Evolutionary conservation across 35 echinoderm and acorn worm species (phyloP).

Genomic region (Diadema setosum): DNA sequence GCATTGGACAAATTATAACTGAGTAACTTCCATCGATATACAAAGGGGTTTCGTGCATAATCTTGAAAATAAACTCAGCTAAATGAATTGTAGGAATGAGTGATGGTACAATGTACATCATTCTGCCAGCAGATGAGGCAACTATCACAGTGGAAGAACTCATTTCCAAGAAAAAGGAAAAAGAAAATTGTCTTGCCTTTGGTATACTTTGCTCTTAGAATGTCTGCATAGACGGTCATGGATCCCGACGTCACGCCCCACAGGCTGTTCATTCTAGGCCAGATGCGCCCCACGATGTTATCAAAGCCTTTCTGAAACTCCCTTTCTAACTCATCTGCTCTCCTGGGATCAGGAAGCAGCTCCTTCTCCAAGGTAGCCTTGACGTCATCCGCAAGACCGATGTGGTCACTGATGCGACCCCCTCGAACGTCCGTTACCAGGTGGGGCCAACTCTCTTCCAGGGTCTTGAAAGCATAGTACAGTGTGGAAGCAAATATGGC

Average conservation of each 20-base stretch:
- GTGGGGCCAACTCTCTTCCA: constrained; percentile 33
- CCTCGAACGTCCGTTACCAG: constrained; percentile 16
- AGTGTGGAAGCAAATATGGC: constrained; percentile 25
- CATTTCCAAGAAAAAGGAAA: background rate
- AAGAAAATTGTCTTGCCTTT: constrained; percentile 14
- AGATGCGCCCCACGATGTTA: constrained; percentile 46
- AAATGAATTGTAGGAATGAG: too few relatives aligned
- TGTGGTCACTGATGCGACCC: background rate
- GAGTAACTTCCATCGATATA: too few relatives aligned
- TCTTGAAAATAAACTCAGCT: too few relatives aligned
- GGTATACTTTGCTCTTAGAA: constrained; percentile 6
- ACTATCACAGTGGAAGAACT: background rate
- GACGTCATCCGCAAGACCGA: background rate
- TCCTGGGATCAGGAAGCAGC: constrained; percentile 1
- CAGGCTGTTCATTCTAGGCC: constrained; percentile 14
- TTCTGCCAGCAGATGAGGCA: too few relatives aligned
- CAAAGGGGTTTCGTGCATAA: too few relatives aligned
- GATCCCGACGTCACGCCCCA: background rate
- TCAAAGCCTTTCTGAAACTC: constrained; percentile 68
- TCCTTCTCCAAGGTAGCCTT: background rate
- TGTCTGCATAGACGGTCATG: background rate
- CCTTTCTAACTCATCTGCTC: constrained; percentile 20
- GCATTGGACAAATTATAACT: too few relatives aligned
- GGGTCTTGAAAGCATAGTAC: background rate
- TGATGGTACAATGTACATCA: too few relatives aligned